phyloP scores from a whole-genome alignment of 2,888 invertebrate genomes.

The Chromoteleia sp. region DNA sequence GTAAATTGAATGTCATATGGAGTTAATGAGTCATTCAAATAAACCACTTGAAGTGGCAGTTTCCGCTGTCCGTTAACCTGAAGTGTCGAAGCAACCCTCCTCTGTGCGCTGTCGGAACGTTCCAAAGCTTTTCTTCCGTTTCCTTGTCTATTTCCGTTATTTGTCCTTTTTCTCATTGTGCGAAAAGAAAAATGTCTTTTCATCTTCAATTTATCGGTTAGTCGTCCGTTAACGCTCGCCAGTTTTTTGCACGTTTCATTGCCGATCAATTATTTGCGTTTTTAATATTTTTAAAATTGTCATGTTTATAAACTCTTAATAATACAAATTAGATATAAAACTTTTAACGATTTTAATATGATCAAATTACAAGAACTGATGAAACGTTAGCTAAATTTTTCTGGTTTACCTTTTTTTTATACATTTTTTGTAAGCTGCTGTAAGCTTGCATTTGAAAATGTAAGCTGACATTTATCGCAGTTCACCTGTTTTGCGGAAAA shows the following conservation, averaged over 20 bases:
- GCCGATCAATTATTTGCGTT: constrained; percentile 12
- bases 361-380: too few relatives aligned
- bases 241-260: constrained; percentile 14
- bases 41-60: constrained; percentile 78
- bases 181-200: constrained; percentile 63
- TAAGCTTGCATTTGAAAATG: too few relatives aligned
- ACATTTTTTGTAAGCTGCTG: too few relatives aligned
- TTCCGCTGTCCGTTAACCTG: constrained; percentile 79
- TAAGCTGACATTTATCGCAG: too few relatives aligned
- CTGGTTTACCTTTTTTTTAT: too few relatives aligned
- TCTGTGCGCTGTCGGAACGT: constrained; percentile 80
- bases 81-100: constrained; percentile 81
- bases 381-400: too few relatives aligned
- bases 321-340: too few relatives aligned
- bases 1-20: constrained; percentile 38
- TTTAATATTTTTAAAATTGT: neutral
- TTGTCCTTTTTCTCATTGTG: constrained; percentile 58
- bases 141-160: constrained; percentile 60
- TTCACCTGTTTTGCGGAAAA: too few relatives aligned
- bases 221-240: constrained; percentile 67
- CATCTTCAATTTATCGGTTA: constrained; percentile 69
- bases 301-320: too few relatives aligned
- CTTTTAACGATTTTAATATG: too few relatives aligned
- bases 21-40: constrained; percentile 81
- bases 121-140: constrained; percentile 73